A percentile compares a stretch with the other conserved stretches of the same genome.
phyloP scores from a whole-genome alignment of 2,113 vertebrate species.

The Malurus melanocephalus region DNA sequence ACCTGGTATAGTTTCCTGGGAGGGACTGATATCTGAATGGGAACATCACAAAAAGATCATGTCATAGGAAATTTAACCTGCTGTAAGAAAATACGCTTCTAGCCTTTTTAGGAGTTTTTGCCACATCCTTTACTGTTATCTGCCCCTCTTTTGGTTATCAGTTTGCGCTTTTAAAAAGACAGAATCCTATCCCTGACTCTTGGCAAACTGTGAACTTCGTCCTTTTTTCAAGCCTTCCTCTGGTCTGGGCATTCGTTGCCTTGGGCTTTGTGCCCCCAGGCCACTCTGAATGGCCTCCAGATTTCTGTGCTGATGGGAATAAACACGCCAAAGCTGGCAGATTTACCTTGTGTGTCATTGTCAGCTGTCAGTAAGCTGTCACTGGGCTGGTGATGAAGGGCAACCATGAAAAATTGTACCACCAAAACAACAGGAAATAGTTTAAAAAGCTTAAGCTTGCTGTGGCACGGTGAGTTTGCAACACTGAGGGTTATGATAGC shows the following conservation, averaged over 20 bases:
- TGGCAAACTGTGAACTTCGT: background rate
- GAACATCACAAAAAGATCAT: constrained; percentile 15
- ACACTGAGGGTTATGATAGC: background rate
- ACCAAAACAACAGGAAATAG: background rate
- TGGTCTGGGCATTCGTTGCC: background rate
- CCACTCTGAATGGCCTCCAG: background rate
- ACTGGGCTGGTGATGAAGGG: background rate
- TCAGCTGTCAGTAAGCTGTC: background rate
- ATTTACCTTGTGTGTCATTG: background rate
- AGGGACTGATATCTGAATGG: background rate
- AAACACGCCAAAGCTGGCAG: background rate
- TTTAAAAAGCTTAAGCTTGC: background rate
- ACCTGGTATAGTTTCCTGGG: background rate
- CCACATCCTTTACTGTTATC: background rate
- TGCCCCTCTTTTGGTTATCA: background rate
- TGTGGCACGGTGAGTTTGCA: background rate
- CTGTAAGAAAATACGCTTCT: background rate
- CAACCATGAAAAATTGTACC: background rate
- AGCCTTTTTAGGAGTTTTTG: background rate
- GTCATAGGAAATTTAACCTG: constrained; percentile 2
- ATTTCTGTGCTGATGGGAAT: background rate
- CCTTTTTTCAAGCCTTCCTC: background rate
- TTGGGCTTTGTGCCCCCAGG: background rate
- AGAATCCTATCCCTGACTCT: background rate
- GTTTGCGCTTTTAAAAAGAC: background rate